Evolutionary conservation across 2,888 invertebrate species (phyloP).

Genomic region (Lasioglossum vierecki): DNA sequence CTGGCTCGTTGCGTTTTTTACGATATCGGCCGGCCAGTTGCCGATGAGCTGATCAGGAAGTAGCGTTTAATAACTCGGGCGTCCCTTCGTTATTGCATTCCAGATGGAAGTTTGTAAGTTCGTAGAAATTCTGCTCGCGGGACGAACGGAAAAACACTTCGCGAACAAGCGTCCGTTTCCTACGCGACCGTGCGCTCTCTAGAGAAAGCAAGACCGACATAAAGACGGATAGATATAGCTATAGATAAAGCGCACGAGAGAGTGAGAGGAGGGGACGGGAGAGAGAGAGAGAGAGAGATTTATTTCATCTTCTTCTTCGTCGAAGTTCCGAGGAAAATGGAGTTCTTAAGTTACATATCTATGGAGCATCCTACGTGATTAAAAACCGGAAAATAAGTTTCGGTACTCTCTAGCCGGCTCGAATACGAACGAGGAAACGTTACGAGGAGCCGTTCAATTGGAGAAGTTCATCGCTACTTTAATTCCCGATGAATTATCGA

Average conservation of each 20-base stretch:
- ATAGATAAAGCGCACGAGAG: not conserved
- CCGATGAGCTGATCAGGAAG: conserved; percentile 31
- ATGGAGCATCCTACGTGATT: conserved; percentile 48
- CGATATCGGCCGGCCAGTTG: conserved; percentile 10
- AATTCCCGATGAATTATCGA: conserved; percentile 37
- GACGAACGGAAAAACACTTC: conserved; percentile 35
- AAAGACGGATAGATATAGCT: not conserved
- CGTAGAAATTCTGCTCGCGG: conserved; percentile 31
- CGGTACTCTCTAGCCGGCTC: conserved; percentile 17
- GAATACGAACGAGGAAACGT: conserved; percentile 36
- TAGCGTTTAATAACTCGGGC: conserved; percentile 29
- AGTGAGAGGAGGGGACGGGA: too few relatives aligned
- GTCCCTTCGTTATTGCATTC: conserved; percentile 36
- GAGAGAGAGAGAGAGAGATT: conserved; percentile 22
- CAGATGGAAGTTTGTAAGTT: conserved; percentile 46
- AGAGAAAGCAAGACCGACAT: not conserved
- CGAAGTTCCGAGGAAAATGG: conserved; percentile 38
- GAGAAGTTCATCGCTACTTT: conserved; percentile 43
- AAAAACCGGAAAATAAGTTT: conserved; percentile 60
- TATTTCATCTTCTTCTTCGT: conserved; percentile 35
- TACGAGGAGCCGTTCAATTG: conserved; percentile 34
- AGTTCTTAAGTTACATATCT: conserved; percentile 44
- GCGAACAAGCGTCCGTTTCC: conserved; percentile 8
- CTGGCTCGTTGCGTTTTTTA: not conserved
- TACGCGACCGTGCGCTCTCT: not conserved